Evolutionary conservation across 2,797 vertebrate species (phyloP).

Genomic region (Argentina silus): DNA sequence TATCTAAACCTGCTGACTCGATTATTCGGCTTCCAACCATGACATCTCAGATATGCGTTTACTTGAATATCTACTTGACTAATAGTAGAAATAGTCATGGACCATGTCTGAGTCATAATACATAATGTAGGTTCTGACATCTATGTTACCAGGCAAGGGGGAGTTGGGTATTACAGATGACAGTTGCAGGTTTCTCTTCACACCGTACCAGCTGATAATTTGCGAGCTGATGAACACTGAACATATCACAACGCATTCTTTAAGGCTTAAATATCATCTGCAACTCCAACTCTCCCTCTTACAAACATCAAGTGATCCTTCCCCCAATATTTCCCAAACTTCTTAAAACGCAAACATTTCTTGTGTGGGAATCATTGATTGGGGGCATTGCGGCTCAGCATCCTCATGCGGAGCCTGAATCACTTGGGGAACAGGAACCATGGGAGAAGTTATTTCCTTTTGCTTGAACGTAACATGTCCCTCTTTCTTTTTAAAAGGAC

Average conservation of each 20-base stretch:
- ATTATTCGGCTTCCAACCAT: constrained; percentile 40
- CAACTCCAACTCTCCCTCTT: constrained; percentile 43
- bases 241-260: constrained; percentile 43
- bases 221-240: constrained; percentile 27
- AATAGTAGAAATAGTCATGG: constrained; percentile 56
- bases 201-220: constrained; percentile 50
- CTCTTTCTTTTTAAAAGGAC: constrained; percentile 51
- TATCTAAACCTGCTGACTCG: constrained; percentile 41
- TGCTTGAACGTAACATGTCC: constrained; percentile 43
- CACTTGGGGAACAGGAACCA: constrained; percentile 59
- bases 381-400: constrained; percentile 45
- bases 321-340: constrained; percentile 46
- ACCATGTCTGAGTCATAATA: constrained; percentile 35
- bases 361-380: constrained; percentile 51
- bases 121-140: constrained; percentile 43
- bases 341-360: constrained; percentile 47
- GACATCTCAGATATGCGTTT: constrained; percentile 52
- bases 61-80: constrained; percentile 15
- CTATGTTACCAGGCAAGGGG: constrained; percentile 34
- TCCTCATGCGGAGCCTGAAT: constrained; percentile 42
- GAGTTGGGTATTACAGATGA: constrained; percentile 40
- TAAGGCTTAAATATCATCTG: constrained; percentile 10
- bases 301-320: constrained; percentile 55
- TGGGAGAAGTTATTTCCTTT: constrained; percentile 50
- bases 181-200: constrained; percentile 58